phyloP scores from a whole-genome alignment of 2,888 invertebrate species.

The Trissoscelio sp. region DNA sequence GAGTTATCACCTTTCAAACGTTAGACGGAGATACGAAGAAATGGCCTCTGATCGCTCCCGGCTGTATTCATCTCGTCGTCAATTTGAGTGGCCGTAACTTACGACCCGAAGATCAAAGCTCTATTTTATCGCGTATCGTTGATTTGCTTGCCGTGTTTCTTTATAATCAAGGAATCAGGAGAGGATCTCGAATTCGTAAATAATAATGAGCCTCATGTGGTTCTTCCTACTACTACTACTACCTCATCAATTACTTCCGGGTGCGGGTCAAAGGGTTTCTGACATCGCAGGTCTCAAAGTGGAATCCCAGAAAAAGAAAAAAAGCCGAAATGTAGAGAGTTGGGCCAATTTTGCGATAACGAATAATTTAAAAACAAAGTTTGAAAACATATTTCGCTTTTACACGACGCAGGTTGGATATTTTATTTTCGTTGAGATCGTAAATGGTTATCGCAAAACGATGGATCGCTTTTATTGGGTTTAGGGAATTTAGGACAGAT shows the following conservation, averaged over 20 bases:
- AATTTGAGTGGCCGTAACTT: constrained; percentile 67
- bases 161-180: constrained; percentile 52
- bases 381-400: constrained; percentile 52
- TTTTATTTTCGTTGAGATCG: constrained; percentile 51
- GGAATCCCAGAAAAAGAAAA: constrained; percentile 23
- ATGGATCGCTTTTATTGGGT: constrained; percentile 52
- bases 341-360: constrained; percentile 36
- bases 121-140: constrained; percentile 59
- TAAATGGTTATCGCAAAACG: constrained; percentile 55
- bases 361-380: constrained; percentile 61
- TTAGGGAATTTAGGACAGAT: constrained; percentile 44
- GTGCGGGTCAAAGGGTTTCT: constrained; percentile 15
- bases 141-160: constrained; percentile 58
- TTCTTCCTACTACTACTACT: constrained; percentile 19
- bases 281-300: constrained; percentile 10
- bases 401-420: constrained; percentile 20
- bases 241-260: constrained; percentile 9
- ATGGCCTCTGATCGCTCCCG: constrained; percentile 60
- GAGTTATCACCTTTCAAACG: constrained; percentile 66
- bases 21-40: constrained; percentile 59
- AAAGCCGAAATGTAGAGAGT: neutral
- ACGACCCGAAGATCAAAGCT: constrained; percentile 59
- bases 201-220: constrained; percentile 45
- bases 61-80: constrained; percentile 64
- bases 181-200: constrained; percentile 44